A percentile compares a stretch with the other conserved stretches of the same genome.
Evolutionary conservation across 1,140 invertebrate genomes (phyloP).

Genomic region (Bursaphelenchus mucronatus): DNA sequence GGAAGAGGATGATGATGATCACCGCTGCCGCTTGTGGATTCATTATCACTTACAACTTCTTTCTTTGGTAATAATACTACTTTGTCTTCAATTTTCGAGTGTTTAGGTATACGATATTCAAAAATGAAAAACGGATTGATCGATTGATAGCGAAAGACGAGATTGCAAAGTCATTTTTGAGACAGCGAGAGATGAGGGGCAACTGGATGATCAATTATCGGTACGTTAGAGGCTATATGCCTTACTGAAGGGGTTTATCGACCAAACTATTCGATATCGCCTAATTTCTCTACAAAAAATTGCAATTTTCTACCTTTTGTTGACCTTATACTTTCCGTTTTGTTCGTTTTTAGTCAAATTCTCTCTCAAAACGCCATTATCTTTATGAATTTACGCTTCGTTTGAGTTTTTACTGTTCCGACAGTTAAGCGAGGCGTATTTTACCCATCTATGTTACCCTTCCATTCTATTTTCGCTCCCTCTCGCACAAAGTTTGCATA

Average conservation of each 20-base stretch:
- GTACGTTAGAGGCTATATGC: slow-evolving; percentile 2
- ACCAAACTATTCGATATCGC: no score
- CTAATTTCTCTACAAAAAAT: no score
- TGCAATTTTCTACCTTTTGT: no score
- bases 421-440: no score
- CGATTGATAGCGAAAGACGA: slow-evolving; percentile 25
- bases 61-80: slow-evolving; percentile 14
- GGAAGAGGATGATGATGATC: slow-evolving; percentile 16
- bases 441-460: no score
- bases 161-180: slow-evolving; percentile 19
- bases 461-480: no score
- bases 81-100: background rate
- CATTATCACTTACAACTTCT: slow-evolving; percentile 16
- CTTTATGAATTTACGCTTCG: no score
- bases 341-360: background rate
- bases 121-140: slow-evolving; percentile 10
- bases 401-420: no score
- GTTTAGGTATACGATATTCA: slow-evolving; percentile 6
- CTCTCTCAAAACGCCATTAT: background rate
- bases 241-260: no score
- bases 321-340: background rate
- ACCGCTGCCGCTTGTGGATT: slow-evolving; percentile 15
- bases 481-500: no score
- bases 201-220: slow-evolving; percentile 6
- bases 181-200: slow-evolving; percentile 22